Base-by-base conservation (phyloP, 2,888 invertebrate genomes). In the Eilema sororculum region DNA sequence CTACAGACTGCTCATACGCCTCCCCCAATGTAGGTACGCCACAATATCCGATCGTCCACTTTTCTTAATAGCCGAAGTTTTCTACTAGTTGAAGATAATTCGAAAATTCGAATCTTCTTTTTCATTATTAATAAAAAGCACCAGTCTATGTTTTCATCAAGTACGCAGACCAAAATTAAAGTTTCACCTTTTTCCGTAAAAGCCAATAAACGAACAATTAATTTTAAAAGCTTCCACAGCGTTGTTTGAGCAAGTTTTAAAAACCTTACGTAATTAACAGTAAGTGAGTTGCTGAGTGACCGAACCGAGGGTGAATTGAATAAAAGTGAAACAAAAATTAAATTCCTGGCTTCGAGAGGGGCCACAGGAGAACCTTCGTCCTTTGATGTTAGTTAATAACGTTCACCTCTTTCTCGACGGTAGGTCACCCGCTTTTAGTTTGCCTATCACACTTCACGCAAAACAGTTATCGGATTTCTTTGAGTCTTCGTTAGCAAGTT, bases 301-400 rank as follows among this genome's bases (percentile, higher is more conserved):
- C 81, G 78, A 75, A 79, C 75, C 69, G 70, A 74, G 78, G 78
- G 77, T 79, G 80, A 78, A 66, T 78, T 73, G 82, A 85, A 87
- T 88, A 87, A 90, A 90, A 89, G 84, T 88, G 82, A 84, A 79
- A 81, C 89, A 93, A 93, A 93, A 94, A 93, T 94, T 93, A 90
- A 90, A 93, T 93, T 93, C 81, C 84, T n/a, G 85, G 81, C 60
- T 69, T 67, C 71, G 75, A 68, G 61, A 67, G 52, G 78, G 80
- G 78, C 73, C 76, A 68, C 82, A 33, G 33, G 86, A 84, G 86
- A 86, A 80, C 80, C 84, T 88, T 85, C 80, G 72, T 81, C 86
- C 92, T 93, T 93, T 93, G 92, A 93, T 88, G 88, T 84, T 72
- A 66, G 64, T 64, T 89, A 91, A 92, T 88, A 74, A 87, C 87